Base-by-base conservation (phyloP, 2,113 vertebrate genomes). In the Phalacrocorax pelagicus region DNA sequence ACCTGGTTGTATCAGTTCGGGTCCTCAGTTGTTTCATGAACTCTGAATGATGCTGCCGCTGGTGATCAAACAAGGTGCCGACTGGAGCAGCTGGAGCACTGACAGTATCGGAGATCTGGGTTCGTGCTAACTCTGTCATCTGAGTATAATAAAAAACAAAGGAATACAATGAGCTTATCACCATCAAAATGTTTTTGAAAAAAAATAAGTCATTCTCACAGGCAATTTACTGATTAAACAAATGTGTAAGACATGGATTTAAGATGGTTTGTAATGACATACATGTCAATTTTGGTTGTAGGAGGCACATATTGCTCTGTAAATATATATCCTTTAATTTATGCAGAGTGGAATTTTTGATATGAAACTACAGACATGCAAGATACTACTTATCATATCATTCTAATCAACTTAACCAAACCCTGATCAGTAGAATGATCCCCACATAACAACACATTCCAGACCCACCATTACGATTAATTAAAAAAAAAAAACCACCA, bases 41-140 rank as follows among this genome's bases (percentile, higher is more conserved):
- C 44, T 97, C 96, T 3, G 90, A 96, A 44, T 97, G 84, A 16
- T 98, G 97, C 61, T 98, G 98, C 77, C 96, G 94, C 47, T 97
- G 98, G 49, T 98, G 97, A 62, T 98, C 98, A 61, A 98, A 97
- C 19, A 97, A 89, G 12, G 93, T n/a, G 42, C 98, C 81, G 58
- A 94, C 46, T 4, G 98, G 97, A 42, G 96, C 87, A 82, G 97
- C 95, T 34, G 98, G 96, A 93, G 97, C 91, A 26, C 91, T 88
- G 81, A 98, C 70, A 44, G 97, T 59, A 62, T 98, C 98, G 0
- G 97, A 96, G 32, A 98, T 96, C 70, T 98, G 99, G 5, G 97
- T 94, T 55, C 97, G 98, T 21, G 98, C 98, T 86, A 99, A 81
- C 81, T 99, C 99, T 40, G 98, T 97, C 98, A 99, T 98, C 99